Base-by-base conservation (phyloP, 1,140 invertebrate genomes). In the Cherax destructor region DNA sequence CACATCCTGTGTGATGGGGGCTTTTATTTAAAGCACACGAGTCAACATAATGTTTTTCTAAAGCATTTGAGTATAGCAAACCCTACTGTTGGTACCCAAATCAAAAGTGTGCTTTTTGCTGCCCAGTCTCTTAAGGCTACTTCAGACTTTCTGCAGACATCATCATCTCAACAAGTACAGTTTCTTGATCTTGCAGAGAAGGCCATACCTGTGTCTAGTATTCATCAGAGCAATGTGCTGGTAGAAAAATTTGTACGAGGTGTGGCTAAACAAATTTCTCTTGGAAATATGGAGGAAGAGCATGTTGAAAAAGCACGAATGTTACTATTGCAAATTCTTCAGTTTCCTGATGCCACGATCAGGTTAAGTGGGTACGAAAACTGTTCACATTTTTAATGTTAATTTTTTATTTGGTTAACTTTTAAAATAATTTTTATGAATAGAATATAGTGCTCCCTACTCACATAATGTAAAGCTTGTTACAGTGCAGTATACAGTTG, bases 211-310 rank as follows among this genome's bases (percentile, higher is more conserved):
- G 76, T 77, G 24, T 72, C 72, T 6, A 84, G 74, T 72, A 49
- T 90, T 79, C 88, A 84, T 77, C 69, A 84, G 21, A 83, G 83
- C 72, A 59, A 69, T 49, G 52, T 83, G n/a, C 65, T 90, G 50
- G 49, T 90, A n/a, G 88, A 90, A 65, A 90, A 81, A 59, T 50
- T 90, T 18, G 50, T 90, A 7, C 16, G 78, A 49, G 88, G 88
- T 47, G 30, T 84, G 52, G 88, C 65, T 41, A 90, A 77, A 30
- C 88, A 90, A 52, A 50, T 78, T 77, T 49, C 56, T 3, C 11
- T 77, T 18, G 74, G 72, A 59, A 79, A 30, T 81, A 7, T 84
- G 13, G 16, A 41, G 6, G 50, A 74, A 47, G 50, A 90, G 16
- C 50, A 77, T 16, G 47, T 90, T 41, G 30, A 65, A 2, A 84